Evolutionary conservation across 2,888 invertebrate genomes (phyloP).

Genomic region (Drosophila melanocephala): DNA sequence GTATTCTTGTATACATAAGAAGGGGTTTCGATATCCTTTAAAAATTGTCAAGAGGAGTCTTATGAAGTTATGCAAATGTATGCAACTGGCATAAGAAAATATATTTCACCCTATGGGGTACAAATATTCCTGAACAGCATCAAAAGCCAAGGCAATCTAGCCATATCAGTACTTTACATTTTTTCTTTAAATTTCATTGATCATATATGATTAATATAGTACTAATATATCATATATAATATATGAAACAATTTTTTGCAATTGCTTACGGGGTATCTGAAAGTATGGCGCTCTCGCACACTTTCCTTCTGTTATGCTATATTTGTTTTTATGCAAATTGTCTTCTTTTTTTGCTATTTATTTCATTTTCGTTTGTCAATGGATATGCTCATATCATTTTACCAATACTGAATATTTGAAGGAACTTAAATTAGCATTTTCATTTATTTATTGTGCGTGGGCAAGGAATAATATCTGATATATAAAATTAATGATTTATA

Average conservation of each 20-base stretch:
- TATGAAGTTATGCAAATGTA: neutral
- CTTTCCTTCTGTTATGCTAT: neutral
- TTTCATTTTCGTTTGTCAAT: constrained; percentile 22
- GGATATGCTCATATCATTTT: constrained; percentile 1
- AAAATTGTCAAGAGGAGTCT: neutral
- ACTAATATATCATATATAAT: no score
- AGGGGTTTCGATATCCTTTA: neutral
- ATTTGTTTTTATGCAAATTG: constrained; percentile 64
- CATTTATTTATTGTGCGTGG: neutral
- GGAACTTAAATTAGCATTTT: neutral
- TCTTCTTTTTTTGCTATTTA: constrained; percentile 17
- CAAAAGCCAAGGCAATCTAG: neutral
- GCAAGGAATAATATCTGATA: neutral
- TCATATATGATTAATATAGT: neutral
- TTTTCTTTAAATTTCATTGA: neutral
- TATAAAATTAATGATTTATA: neutral
- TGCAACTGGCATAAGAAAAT: neutral
- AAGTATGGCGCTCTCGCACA: neutral
- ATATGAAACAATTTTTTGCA: neutral
- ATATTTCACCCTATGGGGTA: neutral
- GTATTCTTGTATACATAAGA: neutral
- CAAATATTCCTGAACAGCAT: neutral
- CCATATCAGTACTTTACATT: neutral
- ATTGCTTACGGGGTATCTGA: neutral
- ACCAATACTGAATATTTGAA: neutral